phyloP scores from a whole-genome alignment of 1,140 invertebrate genomes.

The Delia radicum region DNA sequence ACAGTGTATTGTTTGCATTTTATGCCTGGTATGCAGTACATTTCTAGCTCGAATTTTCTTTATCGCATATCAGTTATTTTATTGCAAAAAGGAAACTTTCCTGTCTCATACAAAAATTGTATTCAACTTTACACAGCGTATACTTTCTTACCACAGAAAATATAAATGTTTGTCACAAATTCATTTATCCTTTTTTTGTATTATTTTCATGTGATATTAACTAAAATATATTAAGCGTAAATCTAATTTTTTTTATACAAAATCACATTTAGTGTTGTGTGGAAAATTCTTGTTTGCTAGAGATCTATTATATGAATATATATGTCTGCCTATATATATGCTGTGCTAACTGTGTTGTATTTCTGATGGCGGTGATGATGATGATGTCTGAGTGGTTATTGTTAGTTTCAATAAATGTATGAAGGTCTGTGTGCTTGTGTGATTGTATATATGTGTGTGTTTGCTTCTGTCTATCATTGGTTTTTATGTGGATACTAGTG shows the following conservation, averaged over 20 bases:
- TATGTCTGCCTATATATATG: neutral
- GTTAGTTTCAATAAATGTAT: neutral
- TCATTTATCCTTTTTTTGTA: neutral
- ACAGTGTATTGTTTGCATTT: too few species aligned
- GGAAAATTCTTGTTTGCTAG: neutral
- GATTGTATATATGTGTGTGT: neutral
- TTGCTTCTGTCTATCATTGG: neutral
- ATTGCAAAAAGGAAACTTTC: too few species aligned
- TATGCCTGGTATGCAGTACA: too few species aligned
- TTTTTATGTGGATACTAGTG: neutral
- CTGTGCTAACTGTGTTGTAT: too few species aligned
- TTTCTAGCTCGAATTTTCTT: too few species aligned
- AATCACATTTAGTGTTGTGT: neutral
- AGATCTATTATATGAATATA: neutral
- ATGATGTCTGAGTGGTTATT: neutral
- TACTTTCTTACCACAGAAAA: too few species aligned
- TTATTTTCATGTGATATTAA: neutral
- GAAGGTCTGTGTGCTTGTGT: neutral
- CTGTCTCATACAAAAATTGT: too few species aligned
- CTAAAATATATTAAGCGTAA: neutral
- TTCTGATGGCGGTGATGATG: neutral
- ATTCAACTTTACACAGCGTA: too few species aligned
- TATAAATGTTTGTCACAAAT: neutral
- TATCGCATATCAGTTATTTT: too few species aligned
- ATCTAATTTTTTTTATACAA: neutral